Evolutionary conservation across 2,797 vertebrate genomes (phyloP), one percentile per base, ranked within the genome.

Genomic region (Anguilla marmorata): DNA sequence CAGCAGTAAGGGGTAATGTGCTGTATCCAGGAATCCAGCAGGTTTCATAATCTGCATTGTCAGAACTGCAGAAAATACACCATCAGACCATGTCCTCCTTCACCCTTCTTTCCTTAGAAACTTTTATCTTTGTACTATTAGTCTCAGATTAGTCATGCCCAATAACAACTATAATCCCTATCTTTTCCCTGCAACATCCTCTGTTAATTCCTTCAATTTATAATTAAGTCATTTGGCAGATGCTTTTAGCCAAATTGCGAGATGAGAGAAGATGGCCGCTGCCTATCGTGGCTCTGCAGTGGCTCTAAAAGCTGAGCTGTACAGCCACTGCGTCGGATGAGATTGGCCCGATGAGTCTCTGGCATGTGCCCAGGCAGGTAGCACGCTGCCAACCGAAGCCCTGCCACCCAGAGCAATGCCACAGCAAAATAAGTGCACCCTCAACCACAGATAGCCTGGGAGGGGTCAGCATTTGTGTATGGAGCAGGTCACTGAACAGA

Each of bases 41-140:
- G 99, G 99, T 93, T 97, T 98, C 91, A 98, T 94, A 90, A 99
- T 97, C 96, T 99, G 97, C 95, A 99, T 94, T 0, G 96, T 97
- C 90, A 99, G 94, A 89, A 93, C 98, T 99, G 76, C 84, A 90
- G 92, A 87, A n/a, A 86, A 80, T 21, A 79, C 14, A 76, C n/a
- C 45, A 85, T 27, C 60, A 27, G 33, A 16, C 19, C 52, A 5
- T 27, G n/a, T 8, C 24, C 21, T 27, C 63, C 63, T 69, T 27
- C 21, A 69, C 1, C 11, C n/a, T n/a, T 82, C 24, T 84, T 33
- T 1, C 1, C 45, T 79, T 16, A 45, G 16, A 37, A 16, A 37
- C 74, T 1, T 45, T 21, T 79, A 19, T 72, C 66, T 14, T 4
- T 74, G 16, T 41, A 41, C 74, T 37, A 16, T 79, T 6, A 37